Evolutionary conservation across 2,113 vertebrate genomes (phyloP).

Genomic region (Cricetomys ansorgei): DNA sequence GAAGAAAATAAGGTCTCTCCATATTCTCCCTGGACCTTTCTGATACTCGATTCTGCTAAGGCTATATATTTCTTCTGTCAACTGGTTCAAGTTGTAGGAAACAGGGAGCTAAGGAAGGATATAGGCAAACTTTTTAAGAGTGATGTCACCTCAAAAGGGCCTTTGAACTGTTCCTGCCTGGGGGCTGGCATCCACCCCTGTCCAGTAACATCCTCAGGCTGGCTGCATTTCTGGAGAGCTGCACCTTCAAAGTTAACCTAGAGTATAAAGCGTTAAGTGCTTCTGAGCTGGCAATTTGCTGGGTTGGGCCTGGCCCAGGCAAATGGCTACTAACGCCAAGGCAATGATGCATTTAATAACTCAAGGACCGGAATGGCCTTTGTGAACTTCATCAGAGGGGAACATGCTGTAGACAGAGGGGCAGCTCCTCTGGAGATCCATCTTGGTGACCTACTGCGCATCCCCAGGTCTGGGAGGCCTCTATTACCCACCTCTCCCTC

Average conservation of each 20-base stretch:
- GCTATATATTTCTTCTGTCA: not conserved
- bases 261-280: constrained; percentile 4
- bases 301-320: constrained; percentile 5
- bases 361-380: not conserved
- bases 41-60: not conserved
- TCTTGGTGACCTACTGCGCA: not conserved
- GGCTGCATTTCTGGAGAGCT: not conserved
- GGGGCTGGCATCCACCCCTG: not conserved
- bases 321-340: constrained; percentile 70
- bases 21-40: not conserved
- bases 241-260: not conserved
- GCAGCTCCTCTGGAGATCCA: no score
- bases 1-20: not conserved
- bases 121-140: not conserved
- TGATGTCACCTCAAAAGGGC: constrained; percentile 5
- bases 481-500: not conserved
- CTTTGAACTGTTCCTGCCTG: not conserved
- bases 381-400: constrained; percentile 61
- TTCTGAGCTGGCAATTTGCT: constrained; percentile 1
- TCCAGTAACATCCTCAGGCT: not conserved
- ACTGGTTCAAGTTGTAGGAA: not conserved
- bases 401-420: not conserved
- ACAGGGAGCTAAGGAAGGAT: not conserved
- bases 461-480: no score
- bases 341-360: constrained; percentile 72